Conservation (phyloP, 2,113 vertebrate genomes). For the Charina bottae region DNA sequence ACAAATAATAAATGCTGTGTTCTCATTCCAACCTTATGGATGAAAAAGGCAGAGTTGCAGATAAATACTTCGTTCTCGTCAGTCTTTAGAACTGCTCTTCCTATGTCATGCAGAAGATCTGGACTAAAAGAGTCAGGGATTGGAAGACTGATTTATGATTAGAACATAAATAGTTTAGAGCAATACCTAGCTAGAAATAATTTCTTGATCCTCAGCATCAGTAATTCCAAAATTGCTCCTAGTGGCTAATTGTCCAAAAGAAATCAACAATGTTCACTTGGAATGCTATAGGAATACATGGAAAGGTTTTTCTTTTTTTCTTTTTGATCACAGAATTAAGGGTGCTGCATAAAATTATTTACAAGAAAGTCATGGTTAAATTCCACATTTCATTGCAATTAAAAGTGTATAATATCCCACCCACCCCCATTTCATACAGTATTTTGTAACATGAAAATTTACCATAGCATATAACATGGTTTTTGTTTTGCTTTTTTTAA, state of each 20-base stretch:
- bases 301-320: not conserved
- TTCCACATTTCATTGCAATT: not conserved
- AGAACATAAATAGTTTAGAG: not conserved
- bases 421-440: not conserved
- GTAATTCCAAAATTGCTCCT: not conserved
- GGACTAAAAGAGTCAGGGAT: not conserved
- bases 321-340: not conserved
- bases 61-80: not conserved
- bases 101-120: not conserved
- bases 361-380: not conserved
- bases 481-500: not conserved
- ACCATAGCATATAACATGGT: not conserved
- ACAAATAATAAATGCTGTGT: not conserved
- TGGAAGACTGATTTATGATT: not conserved
- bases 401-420: not conserved
- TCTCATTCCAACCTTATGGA: not conserved
- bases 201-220: not conserved
- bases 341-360: not conserved
- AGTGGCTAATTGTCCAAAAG: not conserved
- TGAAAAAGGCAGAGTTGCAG: not conserved
- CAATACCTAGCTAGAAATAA: not conserved
- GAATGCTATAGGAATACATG: not conserved
- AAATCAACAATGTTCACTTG: not conserved
- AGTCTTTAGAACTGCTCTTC: not conserved
- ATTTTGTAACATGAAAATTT: not conserved